A percentile compares a stretch with the other conserved stretches of the same genome.
Evolutionary conservation across 1,140 invertebrate species (phyloP).

Genomic region (Bombyx mori): ASM3026992v2 NC_085124.1:11320501-11321000

Average conservation of each 20-base stretch:
- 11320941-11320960: neutral
- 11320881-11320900: slow-evolving; percentile 5
- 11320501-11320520: slow-evolving; percentile 1
- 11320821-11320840: slow-evolving; percentile 5
- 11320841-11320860: slow-evolving; percentile 3
- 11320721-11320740: slow-evolving; percentile 11
- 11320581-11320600: neutral
- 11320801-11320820: slow-evolving; percentile 2
- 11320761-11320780: slow-evolving; percentile 5
- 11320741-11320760: slow-evolving; percentile 5
- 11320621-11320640: neutral
- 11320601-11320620: neutral
- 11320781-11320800: neutral
- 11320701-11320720: slow-evolving; percentile 11
- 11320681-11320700: slow-evolving; percentile 3
- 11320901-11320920: slow-evolving; percentile 1
- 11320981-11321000: neutral
- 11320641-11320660: neutral
- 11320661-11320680: neutral
- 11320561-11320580: neutral
- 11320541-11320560: slow-evolving; percentile 3
- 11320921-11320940: neutral
- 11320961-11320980: neutral
- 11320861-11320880: slow-evolving; percentile 8
- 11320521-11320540: neutral